Evolutionary conservation across 2,888 invertebrate genomes (phyloP).

Genomic region (Coleophora deauratella): DNA sequence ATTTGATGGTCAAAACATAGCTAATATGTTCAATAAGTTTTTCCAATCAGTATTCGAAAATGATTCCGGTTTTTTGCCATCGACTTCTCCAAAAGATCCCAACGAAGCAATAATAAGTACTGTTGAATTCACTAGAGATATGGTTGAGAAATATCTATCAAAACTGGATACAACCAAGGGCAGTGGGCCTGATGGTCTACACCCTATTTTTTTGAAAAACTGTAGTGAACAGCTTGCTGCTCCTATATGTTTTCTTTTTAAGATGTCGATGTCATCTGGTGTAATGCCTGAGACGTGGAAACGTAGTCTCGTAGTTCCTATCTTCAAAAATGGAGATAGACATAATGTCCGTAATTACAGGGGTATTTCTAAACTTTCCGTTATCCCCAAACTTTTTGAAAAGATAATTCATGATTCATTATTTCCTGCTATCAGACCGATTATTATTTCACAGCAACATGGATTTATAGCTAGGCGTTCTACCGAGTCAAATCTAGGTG

Average conservation of each 20-base stretch:
- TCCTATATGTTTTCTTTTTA: not conserved
- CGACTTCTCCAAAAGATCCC: not conserved
- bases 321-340: too few relatives aligned
- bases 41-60: too few relatives aligned
- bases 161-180: conserved; percentile 1
- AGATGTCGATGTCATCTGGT: not conserved
- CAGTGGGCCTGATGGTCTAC: conserved; percentile 3
- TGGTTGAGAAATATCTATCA: not conserved
- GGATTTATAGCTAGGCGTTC: conserved; percentile 13
- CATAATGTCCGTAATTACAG: not conserved
- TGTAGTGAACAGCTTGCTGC: not conserved
- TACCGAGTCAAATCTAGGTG: conserved; percentile 12
- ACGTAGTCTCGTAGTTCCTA: too few relatives aligned
- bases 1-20: too few relatives aligned
- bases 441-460: conserved; percentile 4
- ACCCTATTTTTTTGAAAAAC: not conserved
- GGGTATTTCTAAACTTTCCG: conserved; percentile 4
- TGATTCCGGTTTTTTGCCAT: too few relatives aligned
- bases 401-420: conserved; percentile 4
- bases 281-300: not conserved
- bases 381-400: conserved; percentile 9
- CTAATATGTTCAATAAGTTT: too few relatives aligned
- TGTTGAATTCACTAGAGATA: not conserved
- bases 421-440: conserved; percentile 1
- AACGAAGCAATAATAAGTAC: not conserved